Base-by-base conservation (phyloP, 92 coral and sea anemone species). In the Siderastrea radians region DNA sequence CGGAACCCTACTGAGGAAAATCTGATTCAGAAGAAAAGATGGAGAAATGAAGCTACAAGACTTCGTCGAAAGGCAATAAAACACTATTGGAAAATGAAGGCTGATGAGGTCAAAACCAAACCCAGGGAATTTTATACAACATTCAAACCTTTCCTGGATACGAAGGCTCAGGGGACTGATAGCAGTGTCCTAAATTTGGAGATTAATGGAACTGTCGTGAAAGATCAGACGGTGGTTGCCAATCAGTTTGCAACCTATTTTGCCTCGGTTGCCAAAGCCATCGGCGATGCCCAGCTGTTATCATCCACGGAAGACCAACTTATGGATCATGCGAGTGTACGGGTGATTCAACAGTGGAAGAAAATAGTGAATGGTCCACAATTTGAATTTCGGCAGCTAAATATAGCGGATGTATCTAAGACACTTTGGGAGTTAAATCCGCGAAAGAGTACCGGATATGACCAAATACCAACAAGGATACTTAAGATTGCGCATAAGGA, bases 61-160 rank as follows among this genome's bases (percentile, higher is more conserved):
- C 61, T 72, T 6, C 16, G 88, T 26, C 47, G 81, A 14, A 84
- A 72, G 48, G 80, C 88, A 45, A 72, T 84, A 12, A 74, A 43
- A 66, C n/a, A 53, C 6, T 84, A 73, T 67, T 73, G 88, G 88
- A 55, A 10, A 54, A 67, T 12, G 45, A 82, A 53, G 57, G 16
- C 86, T 26, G 86, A 82, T 13, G 19, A 38, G 15, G 15, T 82
- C 16, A 69, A 82, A 9, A 54, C 78, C 6, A 82, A 70, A 2
- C 86, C 86, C n/a, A 15, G 16, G 17, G 77, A 82, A 69, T 82
- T 82, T 52, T 82, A 82, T 49, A 82, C 49, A 52, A 49, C 70
- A 16, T 79, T 79, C 59, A 79, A 6, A n/a, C 49, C 84, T 51
- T 63, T 63, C 1, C 68, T 63, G 15, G 68, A 12, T 4, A 4